A percentile compares a stretch with the other conserved stretches of the same genome.
Conservation (phyloP, 2,797 vertebrate species). For the Hemibagrus guttatus region DNA sequence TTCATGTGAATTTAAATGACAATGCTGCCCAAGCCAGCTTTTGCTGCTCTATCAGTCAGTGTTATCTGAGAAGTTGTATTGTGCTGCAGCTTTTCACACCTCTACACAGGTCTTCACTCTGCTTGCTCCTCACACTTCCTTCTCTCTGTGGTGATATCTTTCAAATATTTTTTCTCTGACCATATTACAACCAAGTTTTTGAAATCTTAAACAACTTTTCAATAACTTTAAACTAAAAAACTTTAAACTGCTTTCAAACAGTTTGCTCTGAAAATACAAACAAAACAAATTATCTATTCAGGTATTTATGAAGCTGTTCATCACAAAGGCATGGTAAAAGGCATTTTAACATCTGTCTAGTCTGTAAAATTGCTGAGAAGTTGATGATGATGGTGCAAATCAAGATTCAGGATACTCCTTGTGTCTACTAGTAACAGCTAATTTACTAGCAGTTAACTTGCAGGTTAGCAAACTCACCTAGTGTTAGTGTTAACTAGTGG, state of each 20-base stretch:
- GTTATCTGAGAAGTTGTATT: conserved; percentile 39
- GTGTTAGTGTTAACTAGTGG: no score
- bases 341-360: background rate
- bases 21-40: conserved; percentile 18
- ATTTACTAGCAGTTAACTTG: background rate
- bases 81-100: background rate
- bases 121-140: background rate
- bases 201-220: background rate
- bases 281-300: background rate
- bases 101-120: background rate
- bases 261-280: background rate
- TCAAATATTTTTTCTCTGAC: background rate
- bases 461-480: background rate
- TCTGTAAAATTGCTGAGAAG: background rate
- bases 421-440: background rate
- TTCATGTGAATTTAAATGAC: conserved; percentile 41
- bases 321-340: background rate
- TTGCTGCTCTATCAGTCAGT: conserved; percentile 45
- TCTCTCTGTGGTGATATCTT: background rate
- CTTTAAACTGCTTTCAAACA: no score
- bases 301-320: background rate
- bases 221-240: background rate
- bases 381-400: background rate
- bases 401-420: no score
- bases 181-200: background rate